Percentiles rank a stretch among this genome's conserved stretches.
phyloP scores from a whole-genome alignment of 2,888 invertebrate species.

The Acrocyrtus sp. region DNA sequence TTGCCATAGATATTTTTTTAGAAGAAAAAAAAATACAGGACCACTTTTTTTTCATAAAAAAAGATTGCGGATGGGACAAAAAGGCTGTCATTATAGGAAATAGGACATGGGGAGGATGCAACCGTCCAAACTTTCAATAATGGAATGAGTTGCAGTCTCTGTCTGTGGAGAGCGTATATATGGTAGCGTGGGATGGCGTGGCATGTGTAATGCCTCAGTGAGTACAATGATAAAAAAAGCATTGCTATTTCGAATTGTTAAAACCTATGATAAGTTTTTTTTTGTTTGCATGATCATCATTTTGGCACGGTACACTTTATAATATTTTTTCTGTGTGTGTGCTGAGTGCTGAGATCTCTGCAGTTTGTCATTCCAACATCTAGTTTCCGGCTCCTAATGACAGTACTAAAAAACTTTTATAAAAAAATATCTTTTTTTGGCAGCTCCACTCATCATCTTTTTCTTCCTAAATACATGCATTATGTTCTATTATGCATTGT shows the following conservation, averaged over 20 bases:
- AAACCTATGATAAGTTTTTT: neutral
- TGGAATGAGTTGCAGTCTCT: too few species aligned
- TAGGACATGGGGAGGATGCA: neutral
- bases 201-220: slow-evolving; percentile 38
- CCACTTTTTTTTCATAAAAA: too few species aligned
- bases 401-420: neutral
- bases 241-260: neutral
- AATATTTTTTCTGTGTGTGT: neutral
- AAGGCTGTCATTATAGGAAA: neutral
- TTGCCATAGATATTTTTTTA: neutral
- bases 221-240: neutral
- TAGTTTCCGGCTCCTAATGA: slow-evolving; percentile 32
- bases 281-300: neutral
- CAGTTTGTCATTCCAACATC: slow-evolving; percentile 16
- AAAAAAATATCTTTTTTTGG: slow-evolving; percentile 2
- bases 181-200: slow-evolving; percentile 15
- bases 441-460: neutral
- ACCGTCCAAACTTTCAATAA: neutral
- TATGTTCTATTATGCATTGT: neutral
- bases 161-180: neutral
- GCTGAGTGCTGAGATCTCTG: neutral
- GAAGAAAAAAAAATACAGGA: neutral
- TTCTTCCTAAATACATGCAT: neutral
- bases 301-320: slow-evolving; percentile 3
- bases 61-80: neutral